Evolutionary conservation across 2,888 invertebrate species (phyloP).

Genomic region (Drosophila incognita): DNA sequence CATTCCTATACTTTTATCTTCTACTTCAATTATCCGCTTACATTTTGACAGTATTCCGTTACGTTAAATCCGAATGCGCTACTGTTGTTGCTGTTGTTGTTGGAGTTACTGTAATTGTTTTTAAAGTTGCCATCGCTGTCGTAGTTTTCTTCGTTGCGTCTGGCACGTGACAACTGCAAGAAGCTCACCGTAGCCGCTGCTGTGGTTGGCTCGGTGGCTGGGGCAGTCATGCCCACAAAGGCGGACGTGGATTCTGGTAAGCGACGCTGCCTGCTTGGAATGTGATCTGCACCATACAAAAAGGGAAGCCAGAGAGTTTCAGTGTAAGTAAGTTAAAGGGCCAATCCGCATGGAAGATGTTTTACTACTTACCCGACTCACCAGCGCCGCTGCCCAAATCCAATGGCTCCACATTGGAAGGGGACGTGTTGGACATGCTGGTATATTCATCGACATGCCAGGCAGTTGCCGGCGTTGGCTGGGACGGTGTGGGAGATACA

Average conservation of each 20-base stretch:
- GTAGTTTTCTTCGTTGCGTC: constrained; percentile 36
- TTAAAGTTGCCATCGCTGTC: constrained; percentile 26
- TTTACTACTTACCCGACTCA: constrained; percentile 43
- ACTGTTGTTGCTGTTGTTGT: constrained; percentile 19
- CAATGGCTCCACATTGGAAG: constrained; percentile 9
- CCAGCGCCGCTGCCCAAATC: constrained; percentile 49
- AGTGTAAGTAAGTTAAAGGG: constrained; percentile 20
- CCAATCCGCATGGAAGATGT: constrained; percentile 25
- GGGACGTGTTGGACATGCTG: constrained; percentile 13
- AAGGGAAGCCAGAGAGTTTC: not conserved
- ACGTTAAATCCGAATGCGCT: constrained; percentile 69
- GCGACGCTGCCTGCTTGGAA: constrained; percentile 60
- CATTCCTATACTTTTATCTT: not conserved
- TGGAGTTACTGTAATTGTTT: constrained; percentile 9
- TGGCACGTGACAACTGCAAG: constrained; percentile 59
- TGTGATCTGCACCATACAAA: constrained; percentile 55
- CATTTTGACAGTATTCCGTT: constrained; percentile 76
- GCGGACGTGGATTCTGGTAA: constrained; percentile 45
- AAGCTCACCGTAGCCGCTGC: constrained; percentile 51
- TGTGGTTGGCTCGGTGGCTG: constrained; percentile 39
- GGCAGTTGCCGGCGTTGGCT: constrained; percentile 47
- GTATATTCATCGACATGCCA: constrained; percentile 40
- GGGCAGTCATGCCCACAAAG: constrained; percentile 44
- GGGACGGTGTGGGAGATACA: constrained; percentile 56
- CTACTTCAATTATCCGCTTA: constrained; percentile 42